Evolutionary conservation across 1,140 invertebrate species (phyloP).

Genomic region (Pygmarrhopalites habei): DNA sequence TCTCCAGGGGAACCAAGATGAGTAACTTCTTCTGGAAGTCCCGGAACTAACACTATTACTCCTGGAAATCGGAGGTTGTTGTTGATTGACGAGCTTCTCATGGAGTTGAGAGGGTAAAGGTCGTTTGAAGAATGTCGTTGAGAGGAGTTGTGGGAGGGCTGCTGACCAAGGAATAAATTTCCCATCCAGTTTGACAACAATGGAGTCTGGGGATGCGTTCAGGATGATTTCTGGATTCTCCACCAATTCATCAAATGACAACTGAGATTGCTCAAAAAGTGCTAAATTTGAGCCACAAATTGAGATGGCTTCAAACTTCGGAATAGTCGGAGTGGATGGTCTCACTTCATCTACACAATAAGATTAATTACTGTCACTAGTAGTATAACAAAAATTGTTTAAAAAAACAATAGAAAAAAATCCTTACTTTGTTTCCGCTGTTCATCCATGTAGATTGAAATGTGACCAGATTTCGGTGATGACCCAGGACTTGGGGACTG

Average conservation of each 20-base stretch:
- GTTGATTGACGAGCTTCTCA: slow-evolving; percentile 31
- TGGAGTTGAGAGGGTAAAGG: slow-evolving; percentile 54
- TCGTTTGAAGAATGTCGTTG: slow-evolving; percentile 71
- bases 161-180: slow-evolving; percentile 83
- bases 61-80: slow-evolving; percentile 1
- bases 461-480: slow-evolving; percentile 25
- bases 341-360: too few species aligned
- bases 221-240: slow-evolving; percentile 65
- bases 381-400: too few species aligned
- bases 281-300: slow-evolving; percentile 62
- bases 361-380: too few species aligned
- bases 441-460: slow-evolving; percentile 18
- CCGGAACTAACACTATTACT: slow-evolving; percentile 16
- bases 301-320: slow-evolving; percentile 52
- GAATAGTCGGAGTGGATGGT: not conserved
- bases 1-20: slow-evolving; percentile 44
- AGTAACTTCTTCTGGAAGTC: slow-evolving; percentile 29
- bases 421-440: not conserved
- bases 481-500: slow-evolving; percentile 62
- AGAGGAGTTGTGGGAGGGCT: slow-evolving; percentile 79
- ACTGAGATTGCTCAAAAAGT: slow-evolving; percentile 64
- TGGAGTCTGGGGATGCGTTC: slow-evolving; percentile 61
- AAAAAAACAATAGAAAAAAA: too few species aligned
- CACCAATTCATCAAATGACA: slow-evolving; percentile 77
- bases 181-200: slow-evolving; percentile 78